Percentiles rank a stretch among this genome's conserved stretches.
phyloP scores from a whole-genome alignment of 2,113 vertebrate species.

The Gopherus evgoodei region DNA sequence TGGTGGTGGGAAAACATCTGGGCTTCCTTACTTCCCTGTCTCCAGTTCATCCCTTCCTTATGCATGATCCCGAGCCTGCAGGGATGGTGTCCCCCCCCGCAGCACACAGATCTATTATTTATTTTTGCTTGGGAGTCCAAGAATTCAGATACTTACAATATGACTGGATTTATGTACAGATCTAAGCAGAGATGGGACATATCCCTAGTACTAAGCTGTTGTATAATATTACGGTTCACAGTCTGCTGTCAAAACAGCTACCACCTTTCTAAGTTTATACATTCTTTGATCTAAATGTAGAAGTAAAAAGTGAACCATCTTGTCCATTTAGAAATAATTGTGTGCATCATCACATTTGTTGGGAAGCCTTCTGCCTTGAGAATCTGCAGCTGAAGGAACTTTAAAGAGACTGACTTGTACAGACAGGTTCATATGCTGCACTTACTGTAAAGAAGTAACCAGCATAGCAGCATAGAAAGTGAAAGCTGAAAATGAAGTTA shows the following conservation, averaged over 20 bases:
- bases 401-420: neutral
- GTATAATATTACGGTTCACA: accelerated
- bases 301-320: neutral
- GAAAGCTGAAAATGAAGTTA: neutral
- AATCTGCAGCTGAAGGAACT: neutral
- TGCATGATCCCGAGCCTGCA: neutral
- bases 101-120: neutral
- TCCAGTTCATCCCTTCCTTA: neutral
- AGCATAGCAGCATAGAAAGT: neutral
- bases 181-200: neutral
- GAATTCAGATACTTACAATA: neutral
- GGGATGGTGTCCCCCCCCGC: neutral
- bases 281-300: neutral
- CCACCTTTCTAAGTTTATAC: neutral
- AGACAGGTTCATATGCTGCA: neutral
- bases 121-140: neutral
- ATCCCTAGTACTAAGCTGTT: neutral
- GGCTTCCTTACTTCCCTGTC: neutral
- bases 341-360: neutral
- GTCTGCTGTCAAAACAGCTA: neutral
- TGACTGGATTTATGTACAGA: neutral
- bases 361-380: neutral
- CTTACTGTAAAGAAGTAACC: neutral
- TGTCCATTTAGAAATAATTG: neutral
- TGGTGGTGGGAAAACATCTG: neutral